These are phyloP conservation scores for Aurelia sp. DNA, from an alignment of 30 jellyfish, hydroid and myxozoan species.

Conservation along the genomic window DNA sequence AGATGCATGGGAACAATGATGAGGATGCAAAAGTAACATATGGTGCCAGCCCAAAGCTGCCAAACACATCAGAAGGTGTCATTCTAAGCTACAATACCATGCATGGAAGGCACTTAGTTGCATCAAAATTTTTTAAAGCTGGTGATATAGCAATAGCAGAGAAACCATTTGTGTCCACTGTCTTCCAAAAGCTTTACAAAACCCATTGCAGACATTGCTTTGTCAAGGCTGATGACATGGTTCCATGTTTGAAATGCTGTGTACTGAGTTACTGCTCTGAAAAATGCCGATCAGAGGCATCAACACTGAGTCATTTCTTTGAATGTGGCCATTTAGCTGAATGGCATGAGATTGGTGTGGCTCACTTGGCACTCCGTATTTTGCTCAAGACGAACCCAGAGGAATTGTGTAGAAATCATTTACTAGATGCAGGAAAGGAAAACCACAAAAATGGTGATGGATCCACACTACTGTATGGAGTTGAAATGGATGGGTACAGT, in stretches of 20 bases:
- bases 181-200: conserved; percentile 22
- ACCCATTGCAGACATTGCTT: conserved; percentile 86
- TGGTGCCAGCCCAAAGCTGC: conserved; percentile 1
- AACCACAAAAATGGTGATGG: neutral
- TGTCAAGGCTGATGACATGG: conserved; percentile 16
- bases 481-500: conserved; percentile 11
- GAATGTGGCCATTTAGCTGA: conserved; percentile 69
- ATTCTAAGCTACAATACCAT: neutral
- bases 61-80: conserved; percentile 25
- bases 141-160: conserved; percentile 77
- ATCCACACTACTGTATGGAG: conserved; percentile 26
- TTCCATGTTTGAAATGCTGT: conserved; percentile 75
- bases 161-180: conserved; percentile 89
- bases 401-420: neutral
- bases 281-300: conserved; percentile 60
- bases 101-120: conserved; percentile 78
- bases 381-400: conserved; percentile 38
- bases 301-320: conserved; percentile 69
- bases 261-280: conserved; percentile 72
- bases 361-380: conserved; percentile 74
- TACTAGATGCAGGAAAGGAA: neutral
- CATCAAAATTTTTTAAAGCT: conserved; percentile 45
- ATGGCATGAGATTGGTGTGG: conserved; percentile 79
- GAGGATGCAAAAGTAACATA: neutral
- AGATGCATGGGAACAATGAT: neutral